phyloP scores from a whole-genome alignment of 2,797 vertebrate species.

The Capromys pilorides region DNA sequence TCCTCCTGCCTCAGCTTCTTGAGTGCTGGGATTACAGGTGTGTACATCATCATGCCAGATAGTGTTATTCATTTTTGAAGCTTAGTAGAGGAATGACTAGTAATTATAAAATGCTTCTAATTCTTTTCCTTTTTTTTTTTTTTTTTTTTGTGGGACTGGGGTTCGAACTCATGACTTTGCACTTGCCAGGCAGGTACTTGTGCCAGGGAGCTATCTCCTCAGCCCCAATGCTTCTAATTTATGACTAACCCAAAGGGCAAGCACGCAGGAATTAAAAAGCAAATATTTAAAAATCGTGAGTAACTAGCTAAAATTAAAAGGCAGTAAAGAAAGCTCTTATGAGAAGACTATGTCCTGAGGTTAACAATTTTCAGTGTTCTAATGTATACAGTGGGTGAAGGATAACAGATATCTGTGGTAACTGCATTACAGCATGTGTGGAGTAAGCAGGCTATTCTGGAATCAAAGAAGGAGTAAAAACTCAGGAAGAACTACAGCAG shows the following conservation, averaged over 20 bases:
- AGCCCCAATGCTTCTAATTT: not conserved
- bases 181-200: too few species aligned
- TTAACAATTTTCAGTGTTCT: not conserved
- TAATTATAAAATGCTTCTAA: constrained; percentile 7
- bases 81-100: not conserved
- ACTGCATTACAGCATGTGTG: not conserved
- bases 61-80: constrained; percentile 43
- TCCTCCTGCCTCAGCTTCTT: not conserved
- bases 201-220: too few species aligned
- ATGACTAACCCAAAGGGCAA: constrained; percentile 39
- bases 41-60: not conserved
- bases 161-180: too few species aligned
- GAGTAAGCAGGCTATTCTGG: not conserved
- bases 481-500: not conserved
- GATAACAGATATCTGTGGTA: not conserved
- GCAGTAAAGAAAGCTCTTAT: constrained; percentile 18
- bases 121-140: too few species aligned
- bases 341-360: not conserved
- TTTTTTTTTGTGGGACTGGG: too few species aligned
- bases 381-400: not conserved
- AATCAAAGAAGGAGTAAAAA: not conserved
- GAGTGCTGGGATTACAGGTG: not conserved
- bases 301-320: constrained; percentile 41
- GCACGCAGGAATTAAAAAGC: constrained; percentile 46
- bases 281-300: constrained; percentile 37